phyloP scores from a whole-genome alignment of 2,797 vertebrate species.

The Schizothorax lantsangensis region DNA sequence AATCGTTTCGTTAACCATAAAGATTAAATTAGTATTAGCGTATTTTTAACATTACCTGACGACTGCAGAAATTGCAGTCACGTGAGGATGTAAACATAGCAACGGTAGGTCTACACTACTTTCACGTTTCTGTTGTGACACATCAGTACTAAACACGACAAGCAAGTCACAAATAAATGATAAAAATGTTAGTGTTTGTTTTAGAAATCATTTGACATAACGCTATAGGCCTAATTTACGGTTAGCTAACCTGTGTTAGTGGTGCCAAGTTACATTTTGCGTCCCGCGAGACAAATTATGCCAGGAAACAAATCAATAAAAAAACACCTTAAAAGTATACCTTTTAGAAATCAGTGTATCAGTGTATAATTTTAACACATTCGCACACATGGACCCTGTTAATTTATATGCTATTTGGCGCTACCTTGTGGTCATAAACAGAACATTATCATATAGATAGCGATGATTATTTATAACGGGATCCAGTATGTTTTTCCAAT shows the following conservation, averaged over 20 bases:
- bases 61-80: background rate
- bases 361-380: background rate
- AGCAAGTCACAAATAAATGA: background rate
- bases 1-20: no score
- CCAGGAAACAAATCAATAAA: background rate
- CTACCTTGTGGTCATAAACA: constrained; percentile 16
- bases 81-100: background rate
- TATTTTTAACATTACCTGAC: constrained; percentile 1
- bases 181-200: background rate
- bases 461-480: background rate
- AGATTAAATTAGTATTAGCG: background rate
- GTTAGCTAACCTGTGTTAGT: background rate
- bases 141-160: background rate
- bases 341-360: background rate
- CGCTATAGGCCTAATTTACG: background rate
- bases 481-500: background rate
- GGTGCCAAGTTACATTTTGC: background rate
- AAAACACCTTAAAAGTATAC: background rate
- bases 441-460: background rate
- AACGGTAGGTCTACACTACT: background rate
- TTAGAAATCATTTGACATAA: background rate
- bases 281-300: background rate
- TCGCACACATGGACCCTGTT: background rate
- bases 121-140: background rate
- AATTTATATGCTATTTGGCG: background rate